Evolutionary conservation across 2,888 invertebrate species (phyloP).

Genomic region (Xestia rhomboidea): DNA sequence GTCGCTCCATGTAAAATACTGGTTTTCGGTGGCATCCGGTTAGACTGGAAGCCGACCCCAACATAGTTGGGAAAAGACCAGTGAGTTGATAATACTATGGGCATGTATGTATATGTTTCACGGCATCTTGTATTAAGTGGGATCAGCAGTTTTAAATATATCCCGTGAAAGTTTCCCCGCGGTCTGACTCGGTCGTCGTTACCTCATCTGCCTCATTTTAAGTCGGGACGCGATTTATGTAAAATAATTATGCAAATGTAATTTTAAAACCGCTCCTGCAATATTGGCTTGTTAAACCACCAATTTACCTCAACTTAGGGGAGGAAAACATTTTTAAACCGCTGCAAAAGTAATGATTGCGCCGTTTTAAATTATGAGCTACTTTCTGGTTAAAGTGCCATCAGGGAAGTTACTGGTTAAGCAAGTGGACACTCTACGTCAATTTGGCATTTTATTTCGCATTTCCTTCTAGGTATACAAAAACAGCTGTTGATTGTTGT

Average conservation of each 20-base stretch:
- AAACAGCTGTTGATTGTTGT: neutral
- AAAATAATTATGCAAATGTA: constrained; percentile 39
- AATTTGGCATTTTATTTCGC: neutral
- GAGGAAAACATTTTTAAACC: constrained; percentile 2
- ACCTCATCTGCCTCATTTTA: neutral
- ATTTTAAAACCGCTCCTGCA: constrained; percentile 17
- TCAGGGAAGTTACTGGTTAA: neutral
- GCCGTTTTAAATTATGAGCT: neutral
- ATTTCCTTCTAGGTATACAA: neutral
- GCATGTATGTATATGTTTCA: neutral
- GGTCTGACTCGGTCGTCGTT: neutral
- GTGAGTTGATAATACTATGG: neutral
- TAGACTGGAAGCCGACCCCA: neutral
- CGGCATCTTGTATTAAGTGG: neutral
- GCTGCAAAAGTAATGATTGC: neutral
- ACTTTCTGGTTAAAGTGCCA: neutral
- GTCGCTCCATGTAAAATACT: neutral
- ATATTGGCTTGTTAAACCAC: constrained; percentile 16
- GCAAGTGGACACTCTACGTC: neutral
- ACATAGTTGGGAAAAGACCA: neutral
- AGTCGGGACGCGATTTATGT: constrained; percentile 17
- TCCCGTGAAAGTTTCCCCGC: neutral
- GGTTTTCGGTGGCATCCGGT: neutral
- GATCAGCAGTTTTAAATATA: neutral
- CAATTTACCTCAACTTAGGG: constrained; percentile 15